Evolutionary conservation across 2,888 invertebrate species (phyloP), one percentile per base, ranked within the genome.

Genomic region (Flexamia atlantica): DNA sequence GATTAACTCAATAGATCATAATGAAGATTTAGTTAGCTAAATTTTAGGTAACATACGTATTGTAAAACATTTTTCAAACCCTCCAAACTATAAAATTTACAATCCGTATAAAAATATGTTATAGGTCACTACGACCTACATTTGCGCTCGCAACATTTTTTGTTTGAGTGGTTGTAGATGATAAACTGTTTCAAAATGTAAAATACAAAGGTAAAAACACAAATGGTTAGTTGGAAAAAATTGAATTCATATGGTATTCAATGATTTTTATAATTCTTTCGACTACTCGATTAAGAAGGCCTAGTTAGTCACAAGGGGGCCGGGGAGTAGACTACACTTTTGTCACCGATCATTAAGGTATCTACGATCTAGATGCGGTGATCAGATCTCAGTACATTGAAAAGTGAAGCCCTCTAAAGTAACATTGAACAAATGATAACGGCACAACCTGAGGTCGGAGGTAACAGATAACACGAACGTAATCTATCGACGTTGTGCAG

Each of bases 401-500:
- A 30, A 72, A 68, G 68, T 68, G 72, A 72, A 72, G 36, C 72
- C 64, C 17, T 72, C 72, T 72, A 36, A 36, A 36, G 40, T 72
- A 72, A 72, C 72, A 42, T 72, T 64, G 3, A 72, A 72, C 40
- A 40, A 40, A 72, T 68, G 36, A 68, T 68, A 23, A 17, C 17
- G 36, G 68, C 25, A 28, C 28, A 23, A 28, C 28, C 60, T 23
- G 60, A 68, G 68, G 9, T 46, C 20, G 72, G 25, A 40, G 72
- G 42, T 0, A n/a, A 72, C 72, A 72, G n/a, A 20, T 36, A 72
- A 72, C 72, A 72, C 72, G 40, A 72, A 12, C 23, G 68, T 72
- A 36, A 40, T 12, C 50, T 76, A 76, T 50, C 25, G 76, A 25
- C 76, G 50, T 76, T 50, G 76, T 76, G 50, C 23, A n/a, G 1